Evolutionary conservation across 2,797 vertebrate genomes (phyloP).

Genomic region (Lycodopsis pacificus): DNA sequence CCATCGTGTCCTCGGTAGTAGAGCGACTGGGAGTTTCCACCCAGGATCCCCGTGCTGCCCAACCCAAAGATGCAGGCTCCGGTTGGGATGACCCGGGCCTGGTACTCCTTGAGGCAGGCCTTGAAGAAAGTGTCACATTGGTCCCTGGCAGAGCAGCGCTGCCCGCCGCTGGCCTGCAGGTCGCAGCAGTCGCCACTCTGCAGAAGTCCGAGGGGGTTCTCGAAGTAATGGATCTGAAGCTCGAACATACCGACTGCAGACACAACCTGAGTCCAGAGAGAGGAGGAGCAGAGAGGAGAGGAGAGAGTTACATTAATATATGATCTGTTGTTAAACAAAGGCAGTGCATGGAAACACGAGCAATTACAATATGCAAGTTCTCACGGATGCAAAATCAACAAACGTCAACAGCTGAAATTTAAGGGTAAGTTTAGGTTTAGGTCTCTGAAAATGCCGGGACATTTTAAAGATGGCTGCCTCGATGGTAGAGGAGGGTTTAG

Average conservation of each 20-base stretch:
- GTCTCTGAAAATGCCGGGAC: not conserved
- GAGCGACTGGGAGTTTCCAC: constrained; percentile 82
- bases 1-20: constrained; percentile 68
- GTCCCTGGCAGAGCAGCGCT: constrained; percentile 79
- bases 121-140: constrained; percentile 86
- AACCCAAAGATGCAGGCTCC: constrained; percentile 85
- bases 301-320: not conserved
- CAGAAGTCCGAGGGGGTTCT: constrained; percentile 82
- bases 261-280: constrained; percentile 68
- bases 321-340: not conserved
- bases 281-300: not conserved
- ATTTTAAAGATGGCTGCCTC: not conserved
- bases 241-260: constrained; percentile 84
- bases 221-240: constrained; percentile 85
- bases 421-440: not conserved
- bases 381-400: not conserved
- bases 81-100: constrained; percentile 79
- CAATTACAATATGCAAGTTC: not conserved
- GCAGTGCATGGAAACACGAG: not conserved
- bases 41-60: constrained; percentile 81
- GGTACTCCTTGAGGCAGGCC: constrained; percentile 89
- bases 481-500: not conserved
- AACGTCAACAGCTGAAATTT: not conserved
- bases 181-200: constrained; percentile 85
- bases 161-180: constrained; percentile 67